Evolutionary conservation across 2,888 invertebrate species (phyloP).

Genomic region (Salticus scenicus): DNA sequence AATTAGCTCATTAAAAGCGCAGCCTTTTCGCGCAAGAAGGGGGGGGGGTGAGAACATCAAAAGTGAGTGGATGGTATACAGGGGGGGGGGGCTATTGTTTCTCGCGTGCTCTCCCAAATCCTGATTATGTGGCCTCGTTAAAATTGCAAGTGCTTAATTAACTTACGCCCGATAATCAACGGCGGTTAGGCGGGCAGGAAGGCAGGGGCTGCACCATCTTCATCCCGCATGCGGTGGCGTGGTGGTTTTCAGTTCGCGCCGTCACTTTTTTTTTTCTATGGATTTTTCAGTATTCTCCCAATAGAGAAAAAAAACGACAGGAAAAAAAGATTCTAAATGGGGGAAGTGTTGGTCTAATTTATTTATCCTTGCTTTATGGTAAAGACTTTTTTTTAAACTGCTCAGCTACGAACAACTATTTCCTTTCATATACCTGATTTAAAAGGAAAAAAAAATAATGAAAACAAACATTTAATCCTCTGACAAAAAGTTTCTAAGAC

Average conservation of each 20-base stretch:
- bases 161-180: slow-evolving; percentile 66
- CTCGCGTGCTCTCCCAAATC: slow-evolving; percentile 60
- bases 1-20: slow-evolving; percentile 69
- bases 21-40: slow-evolving; percentile 32
- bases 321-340: too few species aligned
- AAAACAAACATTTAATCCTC: too few species aligned
- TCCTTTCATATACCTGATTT: too few species aligned
- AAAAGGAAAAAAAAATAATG: too few species aligned
- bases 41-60: slow-evolving; percentile 46
- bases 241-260: neutral
- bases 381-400: too few species aligned
- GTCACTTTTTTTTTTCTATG: slow-evolving; percentile 3
- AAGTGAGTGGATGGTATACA: slow-evolving; percentile 52
- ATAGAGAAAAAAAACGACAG: too few species aligned
- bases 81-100: slow-evolving; percentile 43
- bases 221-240: slow-evolving; percentile 15
- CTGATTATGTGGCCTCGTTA: slow-evolving; percentile 70
- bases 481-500: too few species aligned
- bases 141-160: slow-evolving; percentile 69
- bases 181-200: slow-evolving; percentile 30
- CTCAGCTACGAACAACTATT: too few species aligned
- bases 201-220: neutral
- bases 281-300: too few species aligned
- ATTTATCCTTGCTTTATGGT: too few species aligned
- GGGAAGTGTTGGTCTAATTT: too few species aligned